A percentile compares a stretch with the other conserved stretches of the same genome.
Evolutionary conservation across 2,888 invertebrate species (phyloP).

Genomic region (Apamea monoglypha): DNA sequence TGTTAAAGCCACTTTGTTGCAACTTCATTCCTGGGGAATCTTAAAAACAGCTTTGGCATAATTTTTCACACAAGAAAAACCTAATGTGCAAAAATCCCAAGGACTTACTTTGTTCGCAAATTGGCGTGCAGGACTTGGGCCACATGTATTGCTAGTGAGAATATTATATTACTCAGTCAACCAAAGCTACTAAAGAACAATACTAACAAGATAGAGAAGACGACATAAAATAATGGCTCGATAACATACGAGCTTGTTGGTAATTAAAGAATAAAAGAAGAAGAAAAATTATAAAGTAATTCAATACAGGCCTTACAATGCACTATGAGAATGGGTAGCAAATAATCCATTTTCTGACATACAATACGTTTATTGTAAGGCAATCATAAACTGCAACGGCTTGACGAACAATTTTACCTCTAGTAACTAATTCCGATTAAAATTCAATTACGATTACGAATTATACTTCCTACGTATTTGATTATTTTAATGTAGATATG

Average conservation of each 20-base stretch:
- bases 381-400: slow-evolving; percentile 24
- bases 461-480: neutral
- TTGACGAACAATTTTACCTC: slow-evolving; percentile 25
- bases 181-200: neutral
- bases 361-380: slow-evolving; percentile 14
- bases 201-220: neutral
- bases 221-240: neutral
- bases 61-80: neutral
- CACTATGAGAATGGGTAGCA: slow-evolving; percentile 21
- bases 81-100: neutral
- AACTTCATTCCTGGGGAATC: neutral
- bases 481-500: neutral
- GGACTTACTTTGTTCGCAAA: neutral
- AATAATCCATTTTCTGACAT: slow-evolving; percentile 50
- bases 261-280: neutral
- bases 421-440: slow-evolving; percentile 47
- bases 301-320: slow-evolving; percentile 45
- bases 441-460: slow-evolving; percentile 59
- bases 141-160: neutral
- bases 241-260: neutral
- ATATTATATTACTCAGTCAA: neutral
- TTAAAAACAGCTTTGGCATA: neutral
- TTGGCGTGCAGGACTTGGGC: neutral
- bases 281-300: neutral
- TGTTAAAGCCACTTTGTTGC: neutral